Percentiles rank a stretch among this genome's conserved stretches.
Evolutionary conservation across 2,888 invertebrate genomes (phyloP).

Genomic region (Polymixis lichenea): DNA sequence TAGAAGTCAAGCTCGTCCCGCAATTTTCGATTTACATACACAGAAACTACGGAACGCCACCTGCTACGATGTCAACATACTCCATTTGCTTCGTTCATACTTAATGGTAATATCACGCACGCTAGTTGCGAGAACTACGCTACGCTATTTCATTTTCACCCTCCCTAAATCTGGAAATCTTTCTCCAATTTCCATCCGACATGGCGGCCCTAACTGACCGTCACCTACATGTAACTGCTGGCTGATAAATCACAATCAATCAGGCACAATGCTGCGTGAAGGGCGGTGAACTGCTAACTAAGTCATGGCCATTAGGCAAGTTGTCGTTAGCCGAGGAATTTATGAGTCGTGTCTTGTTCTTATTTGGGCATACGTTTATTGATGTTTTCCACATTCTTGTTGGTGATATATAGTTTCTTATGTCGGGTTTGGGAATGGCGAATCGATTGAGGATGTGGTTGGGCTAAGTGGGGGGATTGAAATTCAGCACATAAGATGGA

Average conservation of each 20-base stretch:
- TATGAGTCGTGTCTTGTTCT: conserved; percentile 25
- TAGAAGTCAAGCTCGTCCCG: no score
- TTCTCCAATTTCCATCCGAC: conserved; percentile 3
- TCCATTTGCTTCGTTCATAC: neutral
- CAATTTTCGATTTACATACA: neutral
- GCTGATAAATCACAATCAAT: conserved; percentile 63
- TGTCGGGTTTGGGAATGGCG: neutral
- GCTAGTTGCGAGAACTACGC: neutral
- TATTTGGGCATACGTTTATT: conserved; percentile 41
- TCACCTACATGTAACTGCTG: conserved; percentile 55
- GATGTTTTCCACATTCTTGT: conserved; percentile 45
- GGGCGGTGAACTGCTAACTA: conserved; percentile 67
- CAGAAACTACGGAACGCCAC: no score
- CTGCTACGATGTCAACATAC: neutral
- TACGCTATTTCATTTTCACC: neutral
- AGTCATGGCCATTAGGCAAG: conserved; percentile 65
- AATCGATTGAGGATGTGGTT: neutral
- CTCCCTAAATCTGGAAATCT: neutral
- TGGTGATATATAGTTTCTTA: conserved; percentile 16
- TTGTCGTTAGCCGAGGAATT: conserved; percentile 24
- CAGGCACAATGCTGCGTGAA: conserved; percentile 63
- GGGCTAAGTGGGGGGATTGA: no score
- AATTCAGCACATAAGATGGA: neutral
- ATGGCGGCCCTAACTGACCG: conserved; percentile 53
- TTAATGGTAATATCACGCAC: no score